Conservation (phyloP, 2,797 vertebrate genomes). For the Cyclura pinguis region DNA sequence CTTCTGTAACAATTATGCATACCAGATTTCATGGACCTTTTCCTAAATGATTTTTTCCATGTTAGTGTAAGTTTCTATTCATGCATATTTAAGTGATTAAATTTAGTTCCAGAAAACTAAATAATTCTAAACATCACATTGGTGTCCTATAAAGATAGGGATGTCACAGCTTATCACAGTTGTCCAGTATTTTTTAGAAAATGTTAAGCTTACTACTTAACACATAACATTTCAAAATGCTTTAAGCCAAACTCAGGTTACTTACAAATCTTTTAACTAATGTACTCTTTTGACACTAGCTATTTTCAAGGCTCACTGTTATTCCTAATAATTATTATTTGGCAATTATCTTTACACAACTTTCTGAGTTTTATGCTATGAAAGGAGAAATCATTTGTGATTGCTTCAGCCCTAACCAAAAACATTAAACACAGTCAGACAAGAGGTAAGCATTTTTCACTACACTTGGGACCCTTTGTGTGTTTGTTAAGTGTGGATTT, state of each 20-base stretch:
- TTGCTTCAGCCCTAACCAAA: neutral
- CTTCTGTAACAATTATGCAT: neutral
- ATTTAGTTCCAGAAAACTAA: neutral
- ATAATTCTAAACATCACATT: neutral
- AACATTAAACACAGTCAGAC: neutral
- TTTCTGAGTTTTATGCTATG: neutral
- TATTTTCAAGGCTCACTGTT: neutral
- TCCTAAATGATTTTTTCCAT: neutral
- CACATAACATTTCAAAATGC: neutral
- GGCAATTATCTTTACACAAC: neutral
- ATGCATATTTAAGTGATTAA: neutral
- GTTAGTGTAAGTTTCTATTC: neutral
- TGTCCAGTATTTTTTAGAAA: neutral
- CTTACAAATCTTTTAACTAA: neutral
- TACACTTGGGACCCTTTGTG: neutral
- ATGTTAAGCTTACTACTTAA: neutral
- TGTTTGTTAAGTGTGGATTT: neutral
- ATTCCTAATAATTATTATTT: neutral
- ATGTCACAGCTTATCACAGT: neutral
- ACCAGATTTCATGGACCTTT: neutral
- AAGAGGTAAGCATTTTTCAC: neutral
- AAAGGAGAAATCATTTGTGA: neutral
- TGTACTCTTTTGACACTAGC: neutral
- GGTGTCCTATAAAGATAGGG: neutral
- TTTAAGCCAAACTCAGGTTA: neutral